Evolutionary conservation across 2,888 invertebrate genomes (phyloP), one percentile per base, ranked within the genome.

Genomic region (Crioceris asparagi): DNA sequence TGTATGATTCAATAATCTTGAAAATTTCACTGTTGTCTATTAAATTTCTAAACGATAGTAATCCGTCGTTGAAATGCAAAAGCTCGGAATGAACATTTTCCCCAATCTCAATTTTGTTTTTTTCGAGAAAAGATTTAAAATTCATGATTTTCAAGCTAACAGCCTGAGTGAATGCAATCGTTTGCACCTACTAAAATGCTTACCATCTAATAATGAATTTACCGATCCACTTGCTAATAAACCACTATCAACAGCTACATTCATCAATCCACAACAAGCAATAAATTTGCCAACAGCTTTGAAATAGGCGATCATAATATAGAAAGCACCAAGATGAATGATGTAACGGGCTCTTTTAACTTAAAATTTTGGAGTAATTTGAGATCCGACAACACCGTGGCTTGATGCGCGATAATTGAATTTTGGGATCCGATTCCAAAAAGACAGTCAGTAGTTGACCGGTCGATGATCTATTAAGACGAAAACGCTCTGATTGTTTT

Each of bases 251-350:
- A 52, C 45, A 40, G 54, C 39, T 2, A 55, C 39, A 32, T 50
- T 35, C 16, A 43, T 29, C n/a, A 56, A 18, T 14, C 55, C 56
- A 38, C 52, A 51, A 7, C 40, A 41, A 36, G 44, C 42, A 15
- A 57, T 56, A 35, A 48, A 48, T 46, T 50, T 54, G 7, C 56
- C 57, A 15, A n/a, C n/a, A n/a, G n/a, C n/a, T n/a, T n/a, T n/a
- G n/a, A n/a, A n/a, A n/a, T n/a, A n/a, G n/a, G n/a, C 46, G 47
- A 57, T 47, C 48, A 50, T 46, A 4, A 56, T 44, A 39, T 57
- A 57, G 49, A 65, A 62, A 14, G 49, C 39, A 10, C 60, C 60
- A 11, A 56, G 39, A 48, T 60, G 55, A 23, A 61, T n/a, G n/a
- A n/a, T n/a, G n/a, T n/a, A n/a, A n/a, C n/a, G n/a, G n/a, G n/a